phyloP scores from a whole-genome alignment of 35 echinoderm and acorn worm species.

The Strongylocentrotus purpuratus region DNA sequence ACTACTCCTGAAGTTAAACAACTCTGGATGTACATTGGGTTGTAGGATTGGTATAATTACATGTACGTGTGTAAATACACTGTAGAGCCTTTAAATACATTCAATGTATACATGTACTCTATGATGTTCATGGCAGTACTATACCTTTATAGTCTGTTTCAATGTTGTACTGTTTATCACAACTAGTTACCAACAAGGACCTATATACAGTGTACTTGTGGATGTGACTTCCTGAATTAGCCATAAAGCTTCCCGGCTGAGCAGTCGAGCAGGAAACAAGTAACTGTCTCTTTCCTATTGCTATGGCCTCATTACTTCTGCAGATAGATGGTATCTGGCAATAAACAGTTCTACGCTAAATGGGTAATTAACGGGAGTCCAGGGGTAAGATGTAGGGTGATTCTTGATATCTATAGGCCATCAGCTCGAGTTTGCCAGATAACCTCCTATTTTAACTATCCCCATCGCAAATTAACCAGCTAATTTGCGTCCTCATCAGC shows the following conservation, averaged over 20 bases:
- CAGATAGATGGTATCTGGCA: neutral
- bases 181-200: neutral
- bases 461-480: too few relatives aligned
- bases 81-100: too few relatives aligned
- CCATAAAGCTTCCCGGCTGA: neutral
- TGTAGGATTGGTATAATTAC: too few relatives aligned
- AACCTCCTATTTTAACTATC: too few relatives aligned
- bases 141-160: neutral
- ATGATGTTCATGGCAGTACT: neutral
- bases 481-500: too few relatives aligned
- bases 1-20: too few relatives aligned
- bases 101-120: too few relatives aligned
- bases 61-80: too few relatives aligned
- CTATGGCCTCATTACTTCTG: neutral
- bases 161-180: neutral
- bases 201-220: neutral
- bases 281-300: neutral
- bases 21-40: too few relatives aligned
- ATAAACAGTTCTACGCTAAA: neutral
- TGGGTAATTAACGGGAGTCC: neutral
- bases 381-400: neutral
- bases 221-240: neutral
- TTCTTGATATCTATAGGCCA: too few relatives aligned
- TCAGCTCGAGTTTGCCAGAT: too few relatives aligned
- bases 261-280: neutral